These are phyloP conservation scores for Hepsetus odoe DNA, from an alignment of 2,113 vertebrate species.

Conservation along the genomic window DNA sequence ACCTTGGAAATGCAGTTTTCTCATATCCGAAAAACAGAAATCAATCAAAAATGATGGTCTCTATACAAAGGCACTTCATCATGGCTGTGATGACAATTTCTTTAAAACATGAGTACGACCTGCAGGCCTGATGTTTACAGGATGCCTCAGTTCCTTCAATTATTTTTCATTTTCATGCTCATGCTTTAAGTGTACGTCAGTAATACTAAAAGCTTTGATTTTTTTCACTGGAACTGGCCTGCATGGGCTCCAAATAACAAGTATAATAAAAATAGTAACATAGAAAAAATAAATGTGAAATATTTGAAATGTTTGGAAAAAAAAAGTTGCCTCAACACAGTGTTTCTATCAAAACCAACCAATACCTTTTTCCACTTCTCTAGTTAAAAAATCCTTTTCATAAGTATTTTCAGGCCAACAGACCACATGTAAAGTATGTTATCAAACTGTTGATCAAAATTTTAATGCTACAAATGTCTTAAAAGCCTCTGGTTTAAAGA, in stretches of 20 bases:
- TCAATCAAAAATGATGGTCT: constrained; percentile 26
- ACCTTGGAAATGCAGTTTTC: constrained; percentile 6
- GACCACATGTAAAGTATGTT: background rate
- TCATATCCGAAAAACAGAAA: background rate
- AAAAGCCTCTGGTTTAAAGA: background rate
- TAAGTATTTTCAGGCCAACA: background rate
- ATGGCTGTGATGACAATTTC: constrained; percentile 3
- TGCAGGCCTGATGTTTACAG: background rate
- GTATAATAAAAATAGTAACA: background rate
- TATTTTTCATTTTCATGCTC: background rate
- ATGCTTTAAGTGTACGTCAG: background rate
- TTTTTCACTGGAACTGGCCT: background rate
- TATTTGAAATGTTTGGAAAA: background rate
- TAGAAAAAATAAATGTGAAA: background rate
- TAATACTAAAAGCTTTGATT: background rate
- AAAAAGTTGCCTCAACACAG: background rate
- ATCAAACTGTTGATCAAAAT: background rate
- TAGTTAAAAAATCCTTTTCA: too few species aligned
- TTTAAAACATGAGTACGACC: background rate
- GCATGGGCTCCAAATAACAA: background rate
- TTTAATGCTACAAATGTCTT: background rate
- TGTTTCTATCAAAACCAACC: background rate
- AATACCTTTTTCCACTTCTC: background rate
- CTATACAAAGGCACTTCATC: constrained; percentile 44
- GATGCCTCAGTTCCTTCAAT: background rate